phyloP scores from a whole-genome alignment of 2,113 vertebrate species.

The Centropus bengalensis region DNA sequence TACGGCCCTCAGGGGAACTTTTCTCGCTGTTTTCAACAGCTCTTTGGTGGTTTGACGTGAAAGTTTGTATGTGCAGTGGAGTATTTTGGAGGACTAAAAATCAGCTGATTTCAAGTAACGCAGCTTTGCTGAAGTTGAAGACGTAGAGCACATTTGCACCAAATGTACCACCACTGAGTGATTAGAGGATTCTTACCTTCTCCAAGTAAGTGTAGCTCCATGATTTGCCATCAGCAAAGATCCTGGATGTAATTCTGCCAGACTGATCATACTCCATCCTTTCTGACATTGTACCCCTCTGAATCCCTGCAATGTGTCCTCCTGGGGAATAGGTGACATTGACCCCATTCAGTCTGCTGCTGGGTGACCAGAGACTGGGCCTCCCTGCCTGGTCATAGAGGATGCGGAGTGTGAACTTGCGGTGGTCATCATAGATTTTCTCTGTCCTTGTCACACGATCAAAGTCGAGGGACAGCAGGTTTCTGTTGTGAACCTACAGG shows the following conservation, averaged over 20 bases:
- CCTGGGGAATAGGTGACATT: constrained; percentile 94
- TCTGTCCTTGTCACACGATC: constrained; percentile 98
- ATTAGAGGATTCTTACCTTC: constrained; percentile 76
- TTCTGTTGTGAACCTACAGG: constrained; percentile 93
- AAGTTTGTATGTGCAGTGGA: background rate
- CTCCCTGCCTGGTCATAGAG: constrained; percentile 92
- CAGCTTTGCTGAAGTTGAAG: background rate
- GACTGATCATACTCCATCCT: constrained; percentile 96
- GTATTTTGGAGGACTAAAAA: background rate
- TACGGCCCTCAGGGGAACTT: background rate
- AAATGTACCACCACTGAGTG: background rate
- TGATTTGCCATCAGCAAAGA: constrained; percentile 95
- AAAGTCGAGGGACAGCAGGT: constrained; percentile 94
- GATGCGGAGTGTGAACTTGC: constrained; percentile 95
- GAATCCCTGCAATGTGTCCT: constrained; percentile 92
- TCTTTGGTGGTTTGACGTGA: background rate
- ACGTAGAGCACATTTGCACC: background rate
- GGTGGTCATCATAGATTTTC: constrained; percentile 98
- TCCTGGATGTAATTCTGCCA: constrained; percentile 90
- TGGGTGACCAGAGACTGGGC: constrained; percentile 96
- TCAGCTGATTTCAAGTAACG: background rate
- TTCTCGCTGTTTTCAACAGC: background rate
- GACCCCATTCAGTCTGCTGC: constrained; percentile 93
- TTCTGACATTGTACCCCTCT: constrained; percentile 97
- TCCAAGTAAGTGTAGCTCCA: constrained; percentile 98